These are phyloP conservation scores for Paraplagusia blochii DNA, from an alignment of 2,113 vertebrate genomes.

Conservation along the genomic window DNA sequence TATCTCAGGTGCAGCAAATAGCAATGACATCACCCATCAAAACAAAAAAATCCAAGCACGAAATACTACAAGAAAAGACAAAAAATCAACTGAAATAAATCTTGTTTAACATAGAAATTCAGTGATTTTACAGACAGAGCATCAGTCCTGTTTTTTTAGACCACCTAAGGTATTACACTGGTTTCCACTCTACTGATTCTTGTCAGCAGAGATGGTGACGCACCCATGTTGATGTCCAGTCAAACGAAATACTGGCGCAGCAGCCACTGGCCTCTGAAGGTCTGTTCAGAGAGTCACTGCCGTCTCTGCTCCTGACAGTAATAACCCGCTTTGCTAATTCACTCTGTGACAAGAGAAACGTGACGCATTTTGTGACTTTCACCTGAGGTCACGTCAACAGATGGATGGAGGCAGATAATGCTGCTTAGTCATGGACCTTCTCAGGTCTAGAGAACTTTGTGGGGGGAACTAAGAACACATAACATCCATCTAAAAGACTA, in stretches of 20 bases:
- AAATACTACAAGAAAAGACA: too few relatives aligned
- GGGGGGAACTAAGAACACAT: too few relatives aligned
- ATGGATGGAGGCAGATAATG: constrained; percentile 1
- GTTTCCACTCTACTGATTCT: too few relatives aligned
- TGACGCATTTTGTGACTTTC: constrained; percentile 16
- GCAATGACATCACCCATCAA: neutral
- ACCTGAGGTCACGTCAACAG: neutral
- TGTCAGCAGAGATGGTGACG: constrained; percentile 20
- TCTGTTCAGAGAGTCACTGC: neutral
- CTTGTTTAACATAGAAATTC: too few relatives aligned
- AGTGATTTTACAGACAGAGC: too few relatives aligned
- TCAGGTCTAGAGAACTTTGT: too few relatives aligned
- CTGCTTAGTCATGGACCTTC: neutral
- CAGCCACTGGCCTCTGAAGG: neutral
- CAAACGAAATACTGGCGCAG: constrained; percentile 19
- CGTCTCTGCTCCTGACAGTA: constrained; percentile 14
- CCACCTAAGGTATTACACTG: too few relatives aligned
- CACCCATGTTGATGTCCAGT: constrained; percentile 27
- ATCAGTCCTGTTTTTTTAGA: too few relatives aligned
- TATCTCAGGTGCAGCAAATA: neutral
- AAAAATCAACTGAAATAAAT: too few relatives aligned
- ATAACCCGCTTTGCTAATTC: constrained; percentile 18
- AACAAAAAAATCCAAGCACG: too few relatives aligned
- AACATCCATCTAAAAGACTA: too few relatives aligned
- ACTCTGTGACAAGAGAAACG: constrained; percentile 13